These are phyloP conservation scores for Leptinotarsa texana DNA, from an alignment of 1,140 invertebrate species.

Conservation along the genomic window DNA sequence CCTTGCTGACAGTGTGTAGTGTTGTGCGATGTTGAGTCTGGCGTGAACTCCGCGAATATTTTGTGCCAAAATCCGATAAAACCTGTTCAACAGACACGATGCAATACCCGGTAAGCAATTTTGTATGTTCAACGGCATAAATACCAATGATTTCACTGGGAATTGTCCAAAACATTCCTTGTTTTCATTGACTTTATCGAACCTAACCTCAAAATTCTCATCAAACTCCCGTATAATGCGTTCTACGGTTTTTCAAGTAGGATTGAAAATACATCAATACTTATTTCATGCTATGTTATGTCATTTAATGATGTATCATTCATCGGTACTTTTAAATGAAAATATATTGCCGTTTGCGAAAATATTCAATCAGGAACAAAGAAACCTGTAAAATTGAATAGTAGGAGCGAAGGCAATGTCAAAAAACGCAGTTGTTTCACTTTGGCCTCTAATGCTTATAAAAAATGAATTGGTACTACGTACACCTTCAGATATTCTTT, in stretches of 20 bases:
- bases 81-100: neutral
- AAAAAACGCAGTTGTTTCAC: neutral
- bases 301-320: neutral
- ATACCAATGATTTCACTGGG: neutral
- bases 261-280: neutral
- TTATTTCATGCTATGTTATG: neutral
- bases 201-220: slow-evolving; percentile 45
- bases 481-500: neutral
- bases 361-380: neutral
- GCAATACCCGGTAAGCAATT: slow-evolving; percentile 14
- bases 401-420: too few species aligned
- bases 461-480: neutral
- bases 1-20: slow-evolving; percentile 27
- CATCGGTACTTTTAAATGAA: neutral
- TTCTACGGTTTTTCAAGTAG: neutral
- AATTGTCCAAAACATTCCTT: neutral
- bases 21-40: slow-evolving; percentile 40
- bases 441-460: neutral
- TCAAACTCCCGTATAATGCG: slow-evolving; percentile 37
- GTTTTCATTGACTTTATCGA: neutral
- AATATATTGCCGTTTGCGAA: neutral
- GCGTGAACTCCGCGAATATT: slow-evolving; percentile 29
- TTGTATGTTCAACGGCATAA: neutral
- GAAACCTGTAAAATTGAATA: too few species aligned
- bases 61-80: neutral